A percentile compares a stretch with the other conserved stretches of the same genome.
Evolutionary conservation across 2,797 vertebrate species (phyloP).

Genomic region (Ctenochaetus hawaiiensis): DNA sequence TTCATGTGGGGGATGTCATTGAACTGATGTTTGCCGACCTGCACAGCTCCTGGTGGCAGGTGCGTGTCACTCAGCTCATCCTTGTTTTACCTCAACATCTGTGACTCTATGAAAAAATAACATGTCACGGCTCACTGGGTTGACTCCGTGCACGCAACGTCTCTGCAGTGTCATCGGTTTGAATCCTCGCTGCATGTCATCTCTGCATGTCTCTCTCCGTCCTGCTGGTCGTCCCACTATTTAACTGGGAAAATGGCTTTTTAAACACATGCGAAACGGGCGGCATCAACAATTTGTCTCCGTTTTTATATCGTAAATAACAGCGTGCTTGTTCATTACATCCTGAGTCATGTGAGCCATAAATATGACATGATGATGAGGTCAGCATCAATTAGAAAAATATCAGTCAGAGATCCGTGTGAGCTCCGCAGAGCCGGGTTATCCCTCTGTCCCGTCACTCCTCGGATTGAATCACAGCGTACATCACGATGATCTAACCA

Average conservation of each 20-base stretch:
- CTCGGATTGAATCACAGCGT: conserved; percentile 64
- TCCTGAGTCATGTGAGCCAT: conserved; percentile 36
- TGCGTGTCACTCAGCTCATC: conserved; percentile 75
- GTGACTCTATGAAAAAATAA: conserved; percentile 58
- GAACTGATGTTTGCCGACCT: conserved; percentile 92
- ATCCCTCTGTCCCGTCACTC: conserved; percentile 48
- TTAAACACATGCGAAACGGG: conserved; percentile 6
- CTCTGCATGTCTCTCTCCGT: neutral
- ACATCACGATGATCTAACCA: conserved; percentile 77
- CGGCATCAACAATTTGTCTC: conserved; percentile 30
- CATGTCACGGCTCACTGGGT: conserved; percentile 43
- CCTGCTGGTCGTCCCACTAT: neutral
- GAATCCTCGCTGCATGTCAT: conserved; percentile 23
- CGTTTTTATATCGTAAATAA: conserved; percentile 30
- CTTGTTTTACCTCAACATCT: conserved; percentile 64
- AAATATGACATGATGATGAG: conserved; percentile 54
- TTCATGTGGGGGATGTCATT: conserved; percentile 91
- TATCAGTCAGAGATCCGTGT: conserved; percentile 37
- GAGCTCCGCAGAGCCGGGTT: conserved; percentile 29
- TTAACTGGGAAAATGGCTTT: conserved; percentile 13
- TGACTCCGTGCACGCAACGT: conserved; percentile 40
- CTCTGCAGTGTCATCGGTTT: conserved; percentile 48
- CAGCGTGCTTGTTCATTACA: conserved; percentile 33
- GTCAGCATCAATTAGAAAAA: conserved; percentile 53
- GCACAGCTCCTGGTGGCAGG: conserved; percentile 95